Percentiles rank a stretch among this genome's conserved stretches.
Evolutionary conservation across 2,888 invertebrate genomes (phyloP).

Genomic region (Mycalesis mineus): DNA sequence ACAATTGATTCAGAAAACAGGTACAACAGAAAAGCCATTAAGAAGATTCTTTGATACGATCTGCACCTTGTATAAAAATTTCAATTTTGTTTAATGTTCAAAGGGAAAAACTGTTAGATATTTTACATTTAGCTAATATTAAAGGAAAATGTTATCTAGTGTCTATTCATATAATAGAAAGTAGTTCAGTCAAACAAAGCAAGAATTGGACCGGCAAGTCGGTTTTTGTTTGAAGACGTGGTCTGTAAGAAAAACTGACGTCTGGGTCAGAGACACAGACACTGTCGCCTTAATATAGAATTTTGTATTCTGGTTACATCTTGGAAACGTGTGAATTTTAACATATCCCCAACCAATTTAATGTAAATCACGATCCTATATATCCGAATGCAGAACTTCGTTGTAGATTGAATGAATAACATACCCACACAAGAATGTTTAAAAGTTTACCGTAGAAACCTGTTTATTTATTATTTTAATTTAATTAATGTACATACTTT

Average conservation of each 20-base stretch:
- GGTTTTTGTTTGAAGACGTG: conserved; percentile 51
- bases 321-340: conserved; percentile 31
- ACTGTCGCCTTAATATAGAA: conserved; percentile 27
- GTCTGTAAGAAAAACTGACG: conserved; percentile 44
- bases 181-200: conserved; percentile 32
- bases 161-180: conserved; percentile 25
- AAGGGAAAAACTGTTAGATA: not conserved
- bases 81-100: not conserved
- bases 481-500: not conserved
- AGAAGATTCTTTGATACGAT: too few relatives aligned
- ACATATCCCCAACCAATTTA: conserved; percentile 31
- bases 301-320: conserved; percentile 21
- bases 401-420: conserved; percentile 46
- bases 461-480: not conserved
- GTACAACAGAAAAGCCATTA: too few relatives aligned
- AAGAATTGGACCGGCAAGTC: conserved; percentile 46
- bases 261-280: conserved; percentile 39
- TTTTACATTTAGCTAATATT: not conserved
- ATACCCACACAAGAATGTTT: conserved; percentile 31
- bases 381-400: conserved; percentile 18
- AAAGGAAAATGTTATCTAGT: conserved; percentile 4
- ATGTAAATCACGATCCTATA: conserved; percentile 26
- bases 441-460: conserved; percentile 20
- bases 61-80: not conserved
- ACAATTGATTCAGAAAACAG: too few relatives aligned